Evolutionary conservation across 2,113 vertebrate species (phyloP).

Genomic region (Xiphophorus couchianus): DNA sequence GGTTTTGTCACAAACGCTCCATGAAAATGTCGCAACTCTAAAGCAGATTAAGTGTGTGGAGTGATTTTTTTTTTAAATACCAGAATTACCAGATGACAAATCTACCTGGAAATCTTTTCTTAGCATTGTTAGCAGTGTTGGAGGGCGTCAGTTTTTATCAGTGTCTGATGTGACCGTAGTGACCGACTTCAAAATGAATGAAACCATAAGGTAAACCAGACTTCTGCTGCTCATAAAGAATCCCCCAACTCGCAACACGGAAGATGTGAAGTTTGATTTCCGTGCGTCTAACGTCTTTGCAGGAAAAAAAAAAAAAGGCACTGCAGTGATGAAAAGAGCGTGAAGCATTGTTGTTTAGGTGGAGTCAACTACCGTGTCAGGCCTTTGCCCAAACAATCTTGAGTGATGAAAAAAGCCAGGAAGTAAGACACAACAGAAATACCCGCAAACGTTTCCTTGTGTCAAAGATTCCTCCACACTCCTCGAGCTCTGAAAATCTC

Average conservation of each 20-base stretch:
- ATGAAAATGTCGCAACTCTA: too few species aligned
- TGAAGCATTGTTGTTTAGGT: background rate
- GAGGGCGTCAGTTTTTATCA: background rate
- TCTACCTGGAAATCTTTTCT: background rate
- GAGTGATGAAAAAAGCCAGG: slow-evolving; percentile 20
- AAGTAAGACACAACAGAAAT: slow-evolving; percentile 21
- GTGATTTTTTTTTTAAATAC: too few species aligned
- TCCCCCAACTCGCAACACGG: background rate
- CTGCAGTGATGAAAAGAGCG: slow-evolving; percentile 1
- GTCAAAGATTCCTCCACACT: slow-evolving; percentile 12
- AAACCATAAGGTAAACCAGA: background rate
- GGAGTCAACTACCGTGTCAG: background rate
- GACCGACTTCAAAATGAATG: background rate
- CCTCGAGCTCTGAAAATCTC: background rate
- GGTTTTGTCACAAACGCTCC: too few species aligned
- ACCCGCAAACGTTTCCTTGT: slow-evolving; percentile 13
- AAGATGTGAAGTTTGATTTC: background rate
- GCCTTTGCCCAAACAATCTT: background rate
- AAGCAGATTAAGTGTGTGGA: too few species aligned
- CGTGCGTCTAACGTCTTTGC: background rate
- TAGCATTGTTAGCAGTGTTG: background rate
- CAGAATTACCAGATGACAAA: background rate
- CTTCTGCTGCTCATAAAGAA: background rate
- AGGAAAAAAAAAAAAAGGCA: background rate
- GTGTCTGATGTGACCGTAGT: background rate